phyloP scores from a whole-genome alignment of 2,113 vertebrate species.

The Gulo gulo region DNA sequence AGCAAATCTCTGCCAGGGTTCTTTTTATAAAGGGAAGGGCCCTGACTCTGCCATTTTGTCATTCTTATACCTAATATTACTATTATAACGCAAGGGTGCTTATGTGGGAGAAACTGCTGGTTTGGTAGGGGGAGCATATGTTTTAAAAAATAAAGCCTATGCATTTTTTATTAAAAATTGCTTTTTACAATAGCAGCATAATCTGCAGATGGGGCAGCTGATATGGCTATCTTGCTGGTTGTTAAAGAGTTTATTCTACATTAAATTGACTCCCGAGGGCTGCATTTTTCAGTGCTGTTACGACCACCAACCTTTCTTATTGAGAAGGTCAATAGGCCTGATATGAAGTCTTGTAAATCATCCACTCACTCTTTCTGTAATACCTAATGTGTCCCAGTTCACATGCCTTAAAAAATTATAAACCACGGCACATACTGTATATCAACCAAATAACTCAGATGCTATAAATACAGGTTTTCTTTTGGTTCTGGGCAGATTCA shows the following conservation, averaged over 20 bases:
- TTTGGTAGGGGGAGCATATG: slow-evolving; percentile 56
- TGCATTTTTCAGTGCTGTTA: slow-evolving; percentile 83
- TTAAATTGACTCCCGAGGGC: slow-evolving; percentile 84
- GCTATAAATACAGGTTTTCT: slow-evolving; percentile 80
- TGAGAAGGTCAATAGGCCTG: slow-evolving; percentile 86
- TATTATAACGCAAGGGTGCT: slow-evolving; percentile 46
- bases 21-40: neutral
- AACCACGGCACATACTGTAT: slow-evolving; percentile 78
- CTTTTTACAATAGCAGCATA: slow-evolving; percentile 77
- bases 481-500: slow-evolving; percentile 77
- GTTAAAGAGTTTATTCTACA: slow-evolving; percentile 85
- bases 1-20: slow-evolving; percentile 44
- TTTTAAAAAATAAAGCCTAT: slow-evolving; percentile 78
- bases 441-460: slow-evolving; percentile 85
- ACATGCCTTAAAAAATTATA: slow-evolving; percentile 85
- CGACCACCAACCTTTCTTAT: slow-evolving; percentile 82
- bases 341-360: slow-evolving; percentile 87
- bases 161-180: slow-evolving; percentile 72
- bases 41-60: neutral
- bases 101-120: slow-evolving; percentile 66
- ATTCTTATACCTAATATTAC: slow-evolving; percentile 53
- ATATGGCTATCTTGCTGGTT: slow-evolving; percentile 79
- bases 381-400: slow-evolving; percentile 81
- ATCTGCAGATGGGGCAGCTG: slow-evolving; percentile 78
- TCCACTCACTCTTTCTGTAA: slow-evolving; percentile 80